These are phyloP conservation scores for Trachythela sp. DNA, from an alignment of 64 coral and sea anemone genomes.

Conservation along the genomic window DNA sequence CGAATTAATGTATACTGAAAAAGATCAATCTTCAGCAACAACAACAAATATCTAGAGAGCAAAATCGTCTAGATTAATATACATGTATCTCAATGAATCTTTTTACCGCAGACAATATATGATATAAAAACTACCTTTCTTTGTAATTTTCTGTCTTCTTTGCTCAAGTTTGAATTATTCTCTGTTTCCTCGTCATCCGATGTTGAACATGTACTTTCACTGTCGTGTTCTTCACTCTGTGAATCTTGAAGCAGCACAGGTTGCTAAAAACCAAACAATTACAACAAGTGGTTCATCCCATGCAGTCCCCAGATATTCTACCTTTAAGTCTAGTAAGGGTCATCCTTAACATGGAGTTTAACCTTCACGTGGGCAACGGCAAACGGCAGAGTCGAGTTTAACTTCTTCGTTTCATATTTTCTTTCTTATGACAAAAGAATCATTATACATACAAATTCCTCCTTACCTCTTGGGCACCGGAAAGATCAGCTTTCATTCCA, in stretches of 20 bases:
- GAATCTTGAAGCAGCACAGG: background rate
- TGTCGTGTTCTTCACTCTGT: background rate
- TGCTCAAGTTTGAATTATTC: background rate
- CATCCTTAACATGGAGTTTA: too few species aligned
- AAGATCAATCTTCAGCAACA: too few species aligned
- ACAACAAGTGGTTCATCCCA: background rate
- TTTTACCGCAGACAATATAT: background rate
- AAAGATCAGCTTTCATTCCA: constrained; percentile 55
- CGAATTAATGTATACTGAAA: too few species aligned
- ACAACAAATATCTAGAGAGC: too few species aligned
- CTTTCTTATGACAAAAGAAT: too few species aligned
- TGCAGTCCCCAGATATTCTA: background rate
- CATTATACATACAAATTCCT: background rate
- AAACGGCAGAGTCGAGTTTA: too few species aligned
- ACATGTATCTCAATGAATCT: too few species aligned
- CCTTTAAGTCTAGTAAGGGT: too few species aligned
- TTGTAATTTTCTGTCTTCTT: background rate
- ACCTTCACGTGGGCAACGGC: too few species aligned
- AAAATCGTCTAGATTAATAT: too few species aligned
- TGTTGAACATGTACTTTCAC: background rate
- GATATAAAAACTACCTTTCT: background rate
- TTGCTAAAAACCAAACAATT: background rate
- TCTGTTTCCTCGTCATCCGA: constrained; percentile 1
- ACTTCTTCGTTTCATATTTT: too few species aligned
- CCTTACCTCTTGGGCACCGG: constrained; percentile 44